A percentile compares a stretch with the other conserved stretches of the same genome.
phyloP scores from a whole-genome alignment of 1,140 invertebrate genomes.

The Maconellicoccus hirsutus region DNA sequence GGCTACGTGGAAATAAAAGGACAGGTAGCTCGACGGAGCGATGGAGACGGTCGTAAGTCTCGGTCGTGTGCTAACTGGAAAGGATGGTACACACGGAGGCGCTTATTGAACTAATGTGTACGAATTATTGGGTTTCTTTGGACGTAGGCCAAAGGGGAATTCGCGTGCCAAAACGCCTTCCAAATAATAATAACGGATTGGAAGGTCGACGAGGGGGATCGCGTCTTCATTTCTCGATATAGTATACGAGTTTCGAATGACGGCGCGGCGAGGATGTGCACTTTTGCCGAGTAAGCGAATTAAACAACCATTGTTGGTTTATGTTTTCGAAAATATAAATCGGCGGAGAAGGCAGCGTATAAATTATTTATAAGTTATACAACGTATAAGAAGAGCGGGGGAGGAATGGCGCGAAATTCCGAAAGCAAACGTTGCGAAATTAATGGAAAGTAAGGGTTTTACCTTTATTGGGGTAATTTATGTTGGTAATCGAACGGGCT shows the following conservation, averaged over 20 bases:
- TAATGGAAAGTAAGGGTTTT: background rate
- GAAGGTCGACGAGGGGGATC: background rate
- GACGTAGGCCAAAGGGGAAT: background rate
- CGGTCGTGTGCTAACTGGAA: background rate
- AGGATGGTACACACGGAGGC: background rate
- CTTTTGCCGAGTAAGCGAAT: conserved; percentile 2
- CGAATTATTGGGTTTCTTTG: conserved; percentile 8
- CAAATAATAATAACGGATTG: background rate
- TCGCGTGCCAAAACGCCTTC: conserved; percentile 6
- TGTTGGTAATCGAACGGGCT: background rate
- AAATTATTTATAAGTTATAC: conserved; percentile 6
- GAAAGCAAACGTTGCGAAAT: background rate
- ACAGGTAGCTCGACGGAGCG: too few species aligned
- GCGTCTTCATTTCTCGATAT: too few species aligned
- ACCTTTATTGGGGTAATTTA: conserved; percentile 1
- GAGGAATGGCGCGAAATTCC: background rate
- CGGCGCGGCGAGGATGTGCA: background rate
- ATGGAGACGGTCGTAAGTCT: too few species aligned
- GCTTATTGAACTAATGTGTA: conserved; percentile 9
- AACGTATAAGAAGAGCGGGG: too few species aligned
- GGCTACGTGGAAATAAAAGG: too few species aligned
- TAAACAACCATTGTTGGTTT: conserved; percentile 5
- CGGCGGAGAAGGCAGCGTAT: background rate
- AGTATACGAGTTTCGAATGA: too few species aligned
- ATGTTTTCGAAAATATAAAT: background rate